phyloP scores from a whole-genome alignment of 2,888 invertebrate species.

The Drosophila picticornis region DNA sequence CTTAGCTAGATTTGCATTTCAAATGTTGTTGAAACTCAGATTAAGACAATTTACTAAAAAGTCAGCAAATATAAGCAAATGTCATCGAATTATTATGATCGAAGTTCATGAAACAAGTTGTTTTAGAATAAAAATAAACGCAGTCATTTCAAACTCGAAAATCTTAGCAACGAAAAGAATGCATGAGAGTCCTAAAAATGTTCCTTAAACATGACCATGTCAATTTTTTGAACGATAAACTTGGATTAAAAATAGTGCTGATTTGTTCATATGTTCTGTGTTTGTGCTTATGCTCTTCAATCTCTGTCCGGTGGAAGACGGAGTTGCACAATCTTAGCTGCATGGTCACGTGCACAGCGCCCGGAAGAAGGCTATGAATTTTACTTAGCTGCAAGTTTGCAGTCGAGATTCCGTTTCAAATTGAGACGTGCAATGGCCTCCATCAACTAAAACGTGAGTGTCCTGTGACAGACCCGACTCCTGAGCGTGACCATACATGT shows the following conservation, averaged over 20 bases:
- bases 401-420: slow-evolving; percentile 69
- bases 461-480: slow-evolving; percentile 39
- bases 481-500: slow-evolving; percentile 36
- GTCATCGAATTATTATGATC: neutral
- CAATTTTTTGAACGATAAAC: neutral
- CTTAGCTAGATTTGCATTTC: neutral
- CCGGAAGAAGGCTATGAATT: slow-evolving; percentile 63
- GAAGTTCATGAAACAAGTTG: too few species aligned
- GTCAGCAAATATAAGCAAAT: neutral
- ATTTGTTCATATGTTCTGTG: neutral
- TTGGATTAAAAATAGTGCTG: neutral
- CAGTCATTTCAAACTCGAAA: neutral
- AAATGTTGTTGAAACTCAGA: neutral
- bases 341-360: slow-evolving; percentile 69
- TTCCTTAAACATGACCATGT: neutral
- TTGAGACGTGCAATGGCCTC: slow-evolving; percentile 68
- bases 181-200: neutral
- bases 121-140: neutral
- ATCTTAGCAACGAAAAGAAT: neutral
- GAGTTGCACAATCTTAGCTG: slow-evolving; percentile 49
- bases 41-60: neutral
- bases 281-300: slow-evolving; percentile 22
- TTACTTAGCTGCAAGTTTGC: slow-evolving; percentile 73
- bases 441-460: slow-evolving; percentile 65
- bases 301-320: slow-evolving; percentile 31